phyloP scores from a whole-genome alignment of 2,797 vertebrate species.

The Megalops cyprinoides region DNA sequence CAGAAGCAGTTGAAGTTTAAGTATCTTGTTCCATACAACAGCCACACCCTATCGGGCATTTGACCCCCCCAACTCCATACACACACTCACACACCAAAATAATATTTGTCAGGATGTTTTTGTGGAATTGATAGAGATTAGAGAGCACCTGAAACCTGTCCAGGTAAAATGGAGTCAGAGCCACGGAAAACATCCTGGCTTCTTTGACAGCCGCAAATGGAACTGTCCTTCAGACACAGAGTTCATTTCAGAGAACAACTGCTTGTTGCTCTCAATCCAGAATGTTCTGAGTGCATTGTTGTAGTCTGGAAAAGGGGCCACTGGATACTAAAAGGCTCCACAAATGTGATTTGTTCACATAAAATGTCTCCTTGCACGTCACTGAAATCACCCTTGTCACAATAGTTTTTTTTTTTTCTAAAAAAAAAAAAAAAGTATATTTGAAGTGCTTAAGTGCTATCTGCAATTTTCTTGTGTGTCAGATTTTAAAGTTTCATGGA shows the following conservation, averaged over 20 bases:
- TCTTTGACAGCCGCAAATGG: not conserved
- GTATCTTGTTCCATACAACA: not conserved
- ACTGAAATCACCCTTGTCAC: not conserved
- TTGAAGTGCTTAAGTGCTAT: not conserved
- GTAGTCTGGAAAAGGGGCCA: not conserved
- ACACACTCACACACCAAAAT: not conserved
- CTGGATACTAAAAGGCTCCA: not conserved
- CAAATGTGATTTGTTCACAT: not conserved
- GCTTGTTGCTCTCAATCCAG: not conserved
- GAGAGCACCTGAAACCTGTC: not conserved
- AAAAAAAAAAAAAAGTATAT: not conserved
- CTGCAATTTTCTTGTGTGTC: not conserved
- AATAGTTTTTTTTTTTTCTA: not conserved
- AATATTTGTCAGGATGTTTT: constrained; percentile 4
- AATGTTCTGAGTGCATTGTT: not conserved
- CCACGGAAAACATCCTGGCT: not conserved
- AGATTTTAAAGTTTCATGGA: not conserved
- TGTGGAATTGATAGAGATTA: not conserved
- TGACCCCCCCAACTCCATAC: not conserved
- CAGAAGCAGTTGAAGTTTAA: too few species aligned
- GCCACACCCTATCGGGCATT: not conserved
- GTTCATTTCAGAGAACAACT: not conserved
- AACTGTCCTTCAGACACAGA: not conserved
- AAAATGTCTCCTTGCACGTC: not conserved
- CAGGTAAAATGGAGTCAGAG: not conserved